Base-by-base conservation (phyloP, 2,113 vertebrate genomes). In the Cephalopholis sonnerati region DNA sequence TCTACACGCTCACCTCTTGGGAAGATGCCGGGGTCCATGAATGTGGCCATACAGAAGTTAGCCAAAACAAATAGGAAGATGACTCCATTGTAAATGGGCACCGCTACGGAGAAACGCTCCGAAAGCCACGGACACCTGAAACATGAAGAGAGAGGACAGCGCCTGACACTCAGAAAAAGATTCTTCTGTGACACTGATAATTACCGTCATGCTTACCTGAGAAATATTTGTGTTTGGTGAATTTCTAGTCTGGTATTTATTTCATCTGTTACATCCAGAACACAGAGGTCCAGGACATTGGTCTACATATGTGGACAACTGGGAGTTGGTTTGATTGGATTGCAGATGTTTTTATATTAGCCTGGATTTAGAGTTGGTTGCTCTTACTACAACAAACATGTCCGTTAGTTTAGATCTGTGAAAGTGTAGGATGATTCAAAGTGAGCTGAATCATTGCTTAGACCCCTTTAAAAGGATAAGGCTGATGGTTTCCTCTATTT, bases 1-100 rank as follows among this genome's bases (percentile, higher is more conserved):
- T 20, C 3, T 7, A 12, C 13, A 1, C 10, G 57, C 87, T 93
- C 92, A 99, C 98, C 98, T 97, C 98, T 95, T 0, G 98, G 98
- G 92, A 99, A 99, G 93, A 99, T 97, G 74, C 98, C 98, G 0
- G 98, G 98, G 92, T 99, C 98, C 98, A 99, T 99, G 94, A 99
- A 99, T 5, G 98, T 99, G 93, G 98, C 98, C 98, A 99, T 99
- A 77, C 97, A 98, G 95, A 99, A 99, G 94, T 99, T 99, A 84
- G 98, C 97, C 96, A 99, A 89, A 75, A 99, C 98, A 25, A 99
- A 99, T 73, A 99, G 95, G 94, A 99, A 99, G 92, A 99, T 95
- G 77, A 98, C 81, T 0, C 96, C 97, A 96, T 99, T 99, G 95
- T 99, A 99, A 93, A 97, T 93, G 0, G 97, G 98, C 77, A 99